Conservation (phyloP, 2,113 vertebrate genomes). For the Mustela lutreola region DNA sequence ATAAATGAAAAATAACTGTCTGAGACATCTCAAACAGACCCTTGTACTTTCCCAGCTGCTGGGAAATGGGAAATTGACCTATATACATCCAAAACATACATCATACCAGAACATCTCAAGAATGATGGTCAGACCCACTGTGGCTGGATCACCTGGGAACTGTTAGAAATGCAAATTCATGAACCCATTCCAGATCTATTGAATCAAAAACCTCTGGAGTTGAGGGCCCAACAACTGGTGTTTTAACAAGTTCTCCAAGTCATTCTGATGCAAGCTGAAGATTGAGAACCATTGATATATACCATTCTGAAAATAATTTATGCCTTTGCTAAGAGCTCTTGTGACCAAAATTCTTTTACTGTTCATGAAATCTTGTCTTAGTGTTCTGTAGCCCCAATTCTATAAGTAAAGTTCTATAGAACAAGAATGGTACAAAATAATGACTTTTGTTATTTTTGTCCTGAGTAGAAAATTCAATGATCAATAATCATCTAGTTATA, state of each 20-base stretch:
- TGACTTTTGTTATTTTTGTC: neutral
- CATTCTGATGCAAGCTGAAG: neutral
- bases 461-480: conserved; percentile 51
- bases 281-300: neutral
- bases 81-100: neutral
- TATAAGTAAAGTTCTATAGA: neutral
- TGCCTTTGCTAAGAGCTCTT: neutral
- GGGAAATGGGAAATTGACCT: neutral
- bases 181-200: neutral
- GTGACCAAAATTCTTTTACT: neutral
- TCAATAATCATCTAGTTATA: conserved; percentile 57
- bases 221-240: neutral
- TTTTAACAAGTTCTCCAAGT: neutral
- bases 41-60: neutral
- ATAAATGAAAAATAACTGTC: conserved; percentile 36
- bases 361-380: neutral
- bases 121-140: neutral
- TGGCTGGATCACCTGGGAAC: neutral
- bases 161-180: neutral
- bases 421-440: conserved; percentile 10
- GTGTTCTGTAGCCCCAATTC: neutral
- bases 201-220: neutral
- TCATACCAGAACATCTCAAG: neutral
- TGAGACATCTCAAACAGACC: neutral
- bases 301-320: neutral